Base-by-base conservation (phyloP, 2,888 invertebrate species). In the Napeogenes sylphis region DNA sequence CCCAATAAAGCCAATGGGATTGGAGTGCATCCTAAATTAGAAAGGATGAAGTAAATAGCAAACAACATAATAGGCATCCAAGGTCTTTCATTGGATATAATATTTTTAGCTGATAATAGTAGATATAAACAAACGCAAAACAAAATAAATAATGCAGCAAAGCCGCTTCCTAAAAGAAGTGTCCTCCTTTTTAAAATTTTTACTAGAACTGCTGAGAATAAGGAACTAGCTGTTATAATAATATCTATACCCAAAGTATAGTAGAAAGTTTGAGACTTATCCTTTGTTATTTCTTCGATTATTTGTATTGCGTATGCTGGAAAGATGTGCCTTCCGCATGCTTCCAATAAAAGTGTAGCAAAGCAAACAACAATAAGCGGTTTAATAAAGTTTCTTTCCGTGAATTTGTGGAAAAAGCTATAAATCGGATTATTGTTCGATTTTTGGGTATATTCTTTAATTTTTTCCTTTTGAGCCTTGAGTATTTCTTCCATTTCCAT, bases 11-110 rank as follows among this genome's bases (percentile, higher is more conserved):
- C 79, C 21, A 84, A 63, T 2, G 87, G 81, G 59, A 87, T 83
- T 0, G 83, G 78, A 5, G 83, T 79, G 58, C 84, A 82, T 2
- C 86, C 87, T 30, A 86, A 75, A 67, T 85, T 87, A 0, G 75
- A 75, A 21, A 85, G 63, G 21, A 84, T 71, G 55, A 84, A 83
- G 64, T 80, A 85, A 0, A 76, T 33, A 0, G 75, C 72, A 30
- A 84, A 82, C 12, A 86, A 55, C 0, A 68, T 51, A 35, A 81
- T 63, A 0, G 83, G 76, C 58, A 85, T 70, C 76, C 77, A 79
- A 0, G 74, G 45, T 30, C 69, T 71, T 4, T 73, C 71, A 6
- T 73, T 74, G 0, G 81, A 63, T 14, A 83, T 70, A 0, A 77
- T 63, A 0, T 62, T 70, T 42, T 61, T 70, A 12, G 75, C 70